Evolutionary conservation across 1,140 invertebrate species (phyloP).

Genomic region (Habropoda laboriosa): DNA sequence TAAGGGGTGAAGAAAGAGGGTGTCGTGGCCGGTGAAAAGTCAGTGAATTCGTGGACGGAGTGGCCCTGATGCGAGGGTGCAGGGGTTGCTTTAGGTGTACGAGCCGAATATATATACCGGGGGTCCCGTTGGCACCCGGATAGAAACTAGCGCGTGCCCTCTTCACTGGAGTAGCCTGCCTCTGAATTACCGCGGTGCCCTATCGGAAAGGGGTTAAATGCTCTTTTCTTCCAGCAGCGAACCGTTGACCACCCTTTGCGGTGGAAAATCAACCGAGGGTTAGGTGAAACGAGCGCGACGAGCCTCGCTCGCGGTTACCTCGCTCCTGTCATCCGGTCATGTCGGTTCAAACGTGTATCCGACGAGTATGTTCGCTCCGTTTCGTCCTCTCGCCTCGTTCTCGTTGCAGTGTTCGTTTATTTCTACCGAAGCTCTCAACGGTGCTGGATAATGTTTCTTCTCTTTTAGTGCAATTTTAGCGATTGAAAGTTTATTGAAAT

Average conservation of each 20-base stretch:
- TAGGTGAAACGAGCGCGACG: conserved; percentile 26
- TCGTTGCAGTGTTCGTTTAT: neutral
- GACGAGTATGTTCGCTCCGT: neutral
- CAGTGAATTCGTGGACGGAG: conserved; percentile 68
- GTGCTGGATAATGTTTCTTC: too few species aligned
- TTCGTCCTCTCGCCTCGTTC: neutral
- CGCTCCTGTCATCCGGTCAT: conserved; percentile 7
- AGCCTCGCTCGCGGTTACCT: conserved; percentile 12
- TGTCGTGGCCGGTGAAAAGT: conserved; percentile 69
- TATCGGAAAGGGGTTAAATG: conserved; percentile 75
- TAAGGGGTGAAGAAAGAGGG: conserved; percentile 67
- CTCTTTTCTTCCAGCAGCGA: conserved; percentile 70
- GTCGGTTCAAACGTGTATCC: neutral
- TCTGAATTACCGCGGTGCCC: conserved; percentile 64
- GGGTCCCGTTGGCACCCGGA: conserved; percentile 64
- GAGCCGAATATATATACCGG: conserved; percentile 71
- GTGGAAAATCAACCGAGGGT: conserved; percentile 54
- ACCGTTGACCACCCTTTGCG: conserved; percentile 54
- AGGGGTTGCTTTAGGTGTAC: conserved; percentile 74
- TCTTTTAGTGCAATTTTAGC: too few species aligned
- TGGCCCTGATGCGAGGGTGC: conserved; percentile 74
- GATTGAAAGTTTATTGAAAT: too few species aligned
- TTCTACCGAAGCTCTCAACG: too few species aligned
- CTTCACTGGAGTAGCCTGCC: conserved; percentile 76
- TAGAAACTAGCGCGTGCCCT: conserved; percentile 76